A percentile compares a stretch with the other conserved stretches of the same genome.
These are phyloP conservation scores for Odontophorus gujanensis DNA, from an alignment of 2,113 vertebrate species.

Conservation along the genomic window DNA sequence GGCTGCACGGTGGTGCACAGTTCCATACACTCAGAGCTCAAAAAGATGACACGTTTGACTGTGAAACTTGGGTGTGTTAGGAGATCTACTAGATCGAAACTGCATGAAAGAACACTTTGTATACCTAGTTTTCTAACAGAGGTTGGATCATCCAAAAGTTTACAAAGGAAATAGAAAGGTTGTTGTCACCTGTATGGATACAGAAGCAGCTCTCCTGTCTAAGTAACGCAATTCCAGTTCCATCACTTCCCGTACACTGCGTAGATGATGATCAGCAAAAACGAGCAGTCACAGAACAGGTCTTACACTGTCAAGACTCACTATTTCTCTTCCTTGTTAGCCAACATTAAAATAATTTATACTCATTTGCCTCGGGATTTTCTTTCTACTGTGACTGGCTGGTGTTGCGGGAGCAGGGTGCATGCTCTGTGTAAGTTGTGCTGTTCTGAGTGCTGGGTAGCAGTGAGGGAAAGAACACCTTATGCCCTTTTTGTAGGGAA, in stretches of 20 bases:
- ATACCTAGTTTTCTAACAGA: neutral
- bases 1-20: neutral
- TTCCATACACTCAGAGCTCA: neutral
- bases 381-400: neutral
- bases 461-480: conserved; percentile 8
- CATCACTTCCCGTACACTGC: neutral
- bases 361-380: conserved; percentile 32
- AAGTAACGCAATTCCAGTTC: conserved; percentile 2
- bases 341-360: conserved; percentile 58
- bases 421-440: neutral
- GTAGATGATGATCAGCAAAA: neutral
- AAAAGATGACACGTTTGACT: neutral
- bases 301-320: neutral
- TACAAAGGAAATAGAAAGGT: neutral
- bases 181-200: neutral
- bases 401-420: neutral
- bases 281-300: neutral
- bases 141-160: neutral
- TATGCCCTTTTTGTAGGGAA: neutral
- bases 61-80: neutral
- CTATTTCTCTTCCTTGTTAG: neutral
- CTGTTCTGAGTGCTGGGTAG: neutral
- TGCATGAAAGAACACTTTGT: neutral
- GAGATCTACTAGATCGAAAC: neutral
- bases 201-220: neutral